Evolutionary conservation across 2,113 vertebrate species (phyloP).

Genomic region (Psilopsiagon aymara): DNA sequence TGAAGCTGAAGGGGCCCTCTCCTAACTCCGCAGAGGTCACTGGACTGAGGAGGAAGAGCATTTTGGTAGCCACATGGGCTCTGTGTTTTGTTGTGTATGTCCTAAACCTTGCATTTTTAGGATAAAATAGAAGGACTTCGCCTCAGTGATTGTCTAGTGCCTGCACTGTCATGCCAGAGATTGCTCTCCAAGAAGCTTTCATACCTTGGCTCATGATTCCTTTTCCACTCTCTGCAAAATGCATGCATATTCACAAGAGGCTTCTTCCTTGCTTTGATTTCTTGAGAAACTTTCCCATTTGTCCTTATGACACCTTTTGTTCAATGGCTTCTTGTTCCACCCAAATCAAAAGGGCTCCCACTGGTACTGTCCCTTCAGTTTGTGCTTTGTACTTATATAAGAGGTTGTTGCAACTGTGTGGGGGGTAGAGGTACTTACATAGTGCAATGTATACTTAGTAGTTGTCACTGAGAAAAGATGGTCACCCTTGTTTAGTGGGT

Average conservation of each 20-base stretch:
- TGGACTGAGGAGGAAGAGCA: not conserved
- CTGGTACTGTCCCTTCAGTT: not conserved
- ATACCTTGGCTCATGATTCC: not conserved
- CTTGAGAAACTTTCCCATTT: not conserved
- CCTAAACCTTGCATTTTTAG: not conserved
- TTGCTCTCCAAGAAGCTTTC: not conserved
- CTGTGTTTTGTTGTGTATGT: not conserved
- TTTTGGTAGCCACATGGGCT: not conserved
- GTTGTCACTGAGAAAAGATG: not conserved
- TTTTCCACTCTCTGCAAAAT: not conserved
- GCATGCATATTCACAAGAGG: accelerated
- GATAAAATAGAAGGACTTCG: not conserved
- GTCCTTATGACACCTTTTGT: not conserved
- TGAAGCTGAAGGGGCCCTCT: not conserved
- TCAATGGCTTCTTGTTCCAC: not conserved
- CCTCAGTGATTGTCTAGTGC: not conserved
- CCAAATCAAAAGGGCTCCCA: not conserved
- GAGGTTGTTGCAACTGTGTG: not conserved
- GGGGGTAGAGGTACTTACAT: not conserved
- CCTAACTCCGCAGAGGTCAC: not conserved
- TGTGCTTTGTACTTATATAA: not conserved
- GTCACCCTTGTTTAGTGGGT: not conserved
- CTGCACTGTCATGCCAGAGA: not conserved
- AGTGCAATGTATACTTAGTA: not conserved
- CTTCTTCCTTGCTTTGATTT: not conserved